These are phyloP conservation scores for Schrankia costaestrigalis DNA, from an alignment of 2,888 invertebrate species.

Conservation along the genomic window DNA sequence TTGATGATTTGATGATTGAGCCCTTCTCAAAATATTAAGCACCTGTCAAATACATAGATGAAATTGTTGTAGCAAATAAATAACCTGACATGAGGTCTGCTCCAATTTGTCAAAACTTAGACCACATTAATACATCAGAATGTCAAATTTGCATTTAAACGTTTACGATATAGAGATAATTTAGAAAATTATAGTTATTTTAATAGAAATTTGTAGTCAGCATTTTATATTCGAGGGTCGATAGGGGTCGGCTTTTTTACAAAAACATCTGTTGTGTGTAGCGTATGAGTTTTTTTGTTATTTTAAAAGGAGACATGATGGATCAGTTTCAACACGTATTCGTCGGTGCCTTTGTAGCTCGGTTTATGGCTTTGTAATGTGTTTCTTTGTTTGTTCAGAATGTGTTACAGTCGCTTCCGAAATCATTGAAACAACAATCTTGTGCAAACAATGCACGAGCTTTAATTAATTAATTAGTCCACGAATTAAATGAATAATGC, in stretches of 20 bases:
- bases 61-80: conserved; percentile 45
- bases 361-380: conserved; percentile 79
- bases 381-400: conserved; percentile 78
- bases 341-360: conserved; percentile 76
- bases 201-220: conserved; percentile 66
- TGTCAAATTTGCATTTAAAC: conserved; percentile 74
- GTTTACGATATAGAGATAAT: conserved; percentile 64
- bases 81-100: conserved; percentile 43
- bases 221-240: conserved; percentile 56
- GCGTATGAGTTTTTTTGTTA: conserved; percentile 74
- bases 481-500: too few relatives aligned
- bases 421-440: conserved; percentile 46
- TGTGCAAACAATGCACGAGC: conserved; percentile 20
- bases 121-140: conserved; percentile 65
- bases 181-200: conserved; percentile 70
- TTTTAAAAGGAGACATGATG: conserved; percentile 80
- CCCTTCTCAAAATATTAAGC: conserved; percentile 18
- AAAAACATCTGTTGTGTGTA: conserved; percentile 77
- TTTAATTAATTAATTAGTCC: conserved; percentile 13
- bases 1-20: too few relatives aligned
- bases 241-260: conserved; percentile 72
- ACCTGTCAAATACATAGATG: conserved; percentile 39
- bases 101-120: conserved; percentile 67
- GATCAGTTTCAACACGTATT: conserved; percentile 80
- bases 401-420: conserved; percentile 65